Percentiles rank a stretch among this genome's conserved stretches.
Evolutionary conservation across 1,140 invertebrate genomes (phyloP).

Genomic region (Hyphantria cunea): DNA sequence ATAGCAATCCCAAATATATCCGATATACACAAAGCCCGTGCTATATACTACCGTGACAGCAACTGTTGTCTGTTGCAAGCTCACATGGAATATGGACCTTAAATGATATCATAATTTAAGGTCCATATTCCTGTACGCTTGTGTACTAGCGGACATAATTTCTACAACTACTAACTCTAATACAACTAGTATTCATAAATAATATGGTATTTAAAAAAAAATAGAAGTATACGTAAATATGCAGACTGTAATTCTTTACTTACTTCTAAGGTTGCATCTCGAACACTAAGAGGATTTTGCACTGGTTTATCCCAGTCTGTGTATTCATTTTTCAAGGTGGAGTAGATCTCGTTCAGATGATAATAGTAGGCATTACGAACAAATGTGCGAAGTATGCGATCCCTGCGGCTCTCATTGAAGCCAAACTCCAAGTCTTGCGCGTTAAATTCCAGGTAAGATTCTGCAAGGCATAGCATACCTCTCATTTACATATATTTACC

Average conservation of each 20-base stretch:
- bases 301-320: slow-evolving; percentile 94
- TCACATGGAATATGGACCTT: too few species aligned
- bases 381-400: slow-evolving; percentile 92
- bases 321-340: slow-evolving; percentile 95
- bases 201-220: too few species aligned
- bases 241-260: slow-evolving; percentile 14
- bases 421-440: slow-evolving; percentile 91
- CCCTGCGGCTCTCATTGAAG: slow-evolving; percentile 91
- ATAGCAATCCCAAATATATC: too few species aligned
- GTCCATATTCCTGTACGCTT: too few species aligned
- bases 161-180: too few species aligned
- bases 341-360: slow-evolving; percentile 95
- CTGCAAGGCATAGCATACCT: slow-evolving; percentile 76
- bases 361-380: slow-evolving; percentile 94
- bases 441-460: slow-evolving; percentile 90
- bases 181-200: too few species aligned
- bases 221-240: too few species aligned
- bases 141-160: too few species aligned
- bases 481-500: slow-evolving; percentile 70
- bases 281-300: slow-evolving; percentile 87
- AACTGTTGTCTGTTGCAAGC: too few species aligned
- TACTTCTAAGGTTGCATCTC: slow-evolving; percentile 88
- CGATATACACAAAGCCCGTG: too few species aligned
- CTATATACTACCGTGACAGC: too few species aligned
- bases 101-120: too few species aligned